A percentile compares a stretch with the other conserved stretches of the same genome.
These are phyloP conservation scores for Galbula dea DNA, from an alignment of 2,113 vertebrate species.

Conservation along the genomic window DNA sequence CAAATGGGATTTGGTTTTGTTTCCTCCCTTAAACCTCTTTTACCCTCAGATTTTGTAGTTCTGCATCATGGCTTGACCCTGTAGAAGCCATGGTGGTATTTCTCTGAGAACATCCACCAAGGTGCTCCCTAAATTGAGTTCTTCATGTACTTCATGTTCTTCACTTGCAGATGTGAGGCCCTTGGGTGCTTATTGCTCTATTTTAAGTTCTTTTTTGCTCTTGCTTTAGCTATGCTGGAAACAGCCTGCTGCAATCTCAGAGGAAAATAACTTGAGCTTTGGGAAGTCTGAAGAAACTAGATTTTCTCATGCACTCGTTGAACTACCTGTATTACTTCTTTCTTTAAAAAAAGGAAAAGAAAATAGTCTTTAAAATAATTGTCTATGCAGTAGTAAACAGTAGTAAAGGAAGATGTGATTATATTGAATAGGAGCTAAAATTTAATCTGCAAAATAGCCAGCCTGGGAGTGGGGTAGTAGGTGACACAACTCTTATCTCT, in stretches of 20 bases:
- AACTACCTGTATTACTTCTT: not conserved
- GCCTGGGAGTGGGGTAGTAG: not conserved
- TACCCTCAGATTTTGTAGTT: not conserved
- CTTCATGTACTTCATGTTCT: not conserved
- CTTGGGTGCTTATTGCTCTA: not conserved
- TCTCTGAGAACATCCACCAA: not conserved
- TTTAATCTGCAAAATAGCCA: not conserved
- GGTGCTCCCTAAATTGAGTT: not conserved
- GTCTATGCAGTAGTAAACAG: not conserved
- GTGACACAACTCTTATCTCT: not conserved
- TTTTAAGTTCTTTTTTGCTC: not conserved
- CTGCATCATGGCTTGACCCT: not conserved
- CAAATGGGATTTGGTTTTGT: not conserved
- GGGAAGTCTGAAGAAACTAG: not conserved
- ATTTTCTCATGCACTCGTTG: rapidly evolving
- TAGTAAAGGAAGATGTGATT: not conserved
- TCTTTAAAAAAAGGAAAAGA: not conserved
- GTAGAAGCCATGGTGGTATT: not conserved
- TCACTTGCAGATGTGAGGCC: not conserved
- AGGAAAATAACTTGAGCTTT: not conserved
- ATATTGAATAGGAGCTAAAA: not conserved
- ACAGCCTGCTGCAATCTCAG: not conserved
- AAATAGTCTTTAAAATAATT: not conserved
- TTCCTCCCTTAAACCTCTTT: not conserved
- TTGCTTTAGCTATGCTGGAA: not conserved